Evolutionary conservation across 2,888 invertebrate species (phyloP).

Genomic region (Ashinkailepas kermadecensis): DNA sequence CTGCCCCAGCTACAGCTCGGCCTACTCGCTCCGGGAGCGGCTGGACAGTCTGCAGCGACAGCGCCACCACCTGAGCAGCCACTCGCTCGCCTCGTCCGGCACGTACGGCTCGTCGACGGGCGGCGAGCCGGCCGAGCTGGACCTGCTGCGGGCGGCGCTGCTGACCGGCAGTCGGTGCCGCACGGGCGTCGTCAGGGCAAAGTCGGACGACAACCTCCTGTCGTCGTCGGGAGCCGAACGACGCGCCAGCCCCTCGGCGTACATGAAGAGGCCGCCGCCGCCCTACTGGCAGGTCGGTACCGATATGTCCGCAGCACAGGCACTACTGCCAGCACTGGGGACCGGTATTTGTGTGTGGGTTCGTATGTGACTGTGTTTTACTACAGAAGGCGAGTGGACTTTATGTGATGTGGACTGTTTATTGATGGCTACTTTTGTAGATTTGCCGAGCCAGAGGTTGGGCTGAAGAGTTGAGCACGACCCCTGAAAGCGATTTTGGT

Average conservation of each 20-base stretch:
- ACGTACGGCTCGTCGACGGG: neutral
- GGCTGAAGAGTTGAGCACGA: too few relatives aligned
- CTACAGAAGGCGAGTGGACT: too few relatives aligned
- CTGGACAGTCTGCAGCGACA: neutral
- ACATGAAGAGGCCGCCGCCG: conserved; percentile 29
- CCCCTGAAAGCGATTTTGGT: too few relatives aligned
- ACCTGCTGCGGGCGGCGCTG: neutral
- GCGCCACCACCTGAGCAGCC: neutral
- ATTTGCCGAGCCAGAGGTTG: too few relatives aligned
- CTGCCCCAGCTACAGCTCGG: neutral
- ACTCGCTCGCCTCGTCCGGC: neutral
- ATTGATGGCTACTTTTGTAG: too few relatives aligned
- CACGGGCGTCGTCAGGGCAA: conserved; percentile 56
- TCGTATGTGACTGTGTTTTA: too few relatives aligned
- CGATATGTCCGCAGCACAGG: too few relatives aligned
- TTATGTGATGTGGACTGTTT: too few relatives aligned
- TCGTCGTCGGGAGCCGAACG: neutral
- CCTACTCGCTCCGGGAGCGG: neutral
- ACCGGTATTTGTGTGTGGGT: too few relatives aligned
- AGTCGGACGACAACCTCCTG: conserved; percentile 64
- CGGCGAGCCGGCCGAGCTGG: neutral
- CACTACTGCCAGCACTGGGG: too few relatives aligned
- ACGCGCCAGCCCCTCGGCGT: neutral
- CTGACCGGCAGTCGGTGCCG: conserved; percentile 3
- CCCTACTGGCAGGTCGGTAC: conserved; percentile 27